A percentile compares a stretch with the other conserved stretches of the same genome.
Conservation (phyloP, 2,113 vertebrate species). For the Protomyctophum bolini region DNA sequence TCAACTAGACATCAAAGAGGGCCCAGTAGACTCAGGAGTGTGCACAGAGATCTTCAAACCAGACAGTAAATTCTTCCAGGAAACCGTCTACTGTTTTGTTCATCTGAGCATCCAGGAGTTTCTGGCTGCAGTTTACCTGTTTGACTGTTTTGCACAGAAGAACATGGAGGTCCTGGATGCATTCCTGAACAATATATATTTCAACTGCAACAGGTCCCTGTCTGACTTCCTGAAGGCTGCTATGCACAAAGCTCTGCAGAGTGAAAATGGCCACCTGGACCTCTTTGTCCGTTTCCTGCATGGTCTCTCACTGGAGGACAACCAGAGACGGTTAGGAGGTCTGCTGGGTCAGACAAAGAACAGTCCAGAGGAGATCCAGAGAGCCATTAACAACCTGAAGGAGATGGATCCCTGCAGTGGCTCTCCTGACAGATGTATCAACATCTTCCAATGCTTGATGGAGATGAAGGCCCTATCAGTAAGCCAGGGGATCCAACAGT, state of each 20-base stretch:
- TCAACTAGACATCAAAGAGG: constrained; percentile 31
- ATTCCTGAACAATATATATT: neutral
- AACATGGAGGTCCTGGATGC: neutral
- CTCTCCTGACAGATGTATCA: neutral
- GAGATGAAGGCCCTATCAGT: no score
- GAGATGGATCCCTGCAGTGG: neutral
- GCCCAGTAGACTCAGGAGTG: constrained; percentile 35
- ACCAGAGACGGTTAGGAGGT: neutral
- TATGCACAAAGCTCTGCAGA: neutral
- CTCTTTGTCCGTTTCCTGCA: neutral
- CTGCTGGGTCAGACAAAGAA: neutral
- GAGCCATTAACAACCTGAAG: neutral
- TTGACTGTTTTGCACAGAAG: neutral
- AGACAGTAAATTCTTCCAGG: constrained; percentile 17
- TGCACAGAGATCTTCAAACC: constrained; percentile 30
- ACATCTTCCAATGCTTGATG: no score
- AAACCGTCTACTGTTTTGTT: constrained; percentile 50
- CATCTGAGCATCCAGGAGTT: constrained; percentile 41
- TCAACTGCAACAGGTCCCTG: no score
- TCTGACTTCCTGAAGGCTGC: no score
- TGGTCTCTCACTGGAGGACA: neutral
- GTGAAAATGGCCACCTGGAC: neutral
- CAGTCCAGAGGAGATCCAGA: neutral
- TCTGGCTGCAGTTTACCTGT: constrained; percentile 28
- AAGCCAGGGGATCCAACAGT: no score